Evolutionary conservation across 1,140 invertebrate genomes (phyloP).

Genomic region (Ceratina japonica): DNA sequence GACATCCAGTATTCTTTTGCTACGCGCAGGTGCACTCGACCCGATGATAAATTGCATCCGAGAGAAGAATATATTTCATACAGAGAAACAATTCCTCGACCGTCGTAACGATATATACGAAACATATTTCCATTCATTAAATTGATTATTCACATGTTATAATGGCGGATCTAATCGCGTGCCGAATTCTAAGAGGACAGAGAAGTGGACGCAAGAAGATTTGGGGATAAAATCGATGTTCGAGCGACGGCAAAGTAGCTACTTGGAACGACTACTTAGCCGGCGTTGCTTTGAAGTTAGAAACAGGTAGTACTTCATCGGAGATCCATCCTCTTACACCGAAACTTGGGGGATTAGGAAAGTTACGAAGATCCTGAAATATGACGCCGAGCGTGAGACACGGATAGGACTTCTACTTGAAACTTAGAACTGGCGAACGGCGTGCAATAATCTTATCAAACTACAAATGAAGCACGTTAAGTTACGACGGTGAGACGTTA

Average conservation of each 20-base stretch:
- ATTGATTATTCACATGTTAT: no score
- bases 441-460: background rate
- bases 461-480: background rate
- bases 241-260: background rate
- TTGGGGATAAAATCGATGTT: conserved; percentile 10
- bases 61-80: background rate
- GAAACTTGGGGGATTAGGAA: conserved; percentile 15
- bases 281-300: conserved; percentile 13
- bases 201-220: background rate
- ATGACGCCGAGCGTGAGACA: background rate
- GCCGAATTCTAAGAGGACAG: no score
- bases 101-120: no score
- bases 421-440: no score
- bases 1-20: conserved; percentile 25
- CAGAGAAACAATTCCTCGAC: no score
- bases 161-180: no score
- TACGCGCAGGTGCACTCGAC: conserved; percentile 9
- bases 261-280: conserved; percentile 5
- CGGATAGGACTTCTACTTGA: background rate
- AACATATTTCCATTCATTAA: no score
- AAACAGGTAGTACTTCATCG: conserved; percentile 7
- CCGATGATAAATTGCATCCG: background rate
- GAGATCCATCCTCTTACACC: conserved; percentile 15
- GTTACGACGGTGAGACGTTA: no score
- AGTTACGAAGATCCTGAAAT: conserved; percentile 15